A percentile compares a stretch with the other conserved stretches of the same genome.
Evolutionary conservation across 2,797 vertebrate species (phyloP).

Genomic region (Cheirogaleus major): DNA sequence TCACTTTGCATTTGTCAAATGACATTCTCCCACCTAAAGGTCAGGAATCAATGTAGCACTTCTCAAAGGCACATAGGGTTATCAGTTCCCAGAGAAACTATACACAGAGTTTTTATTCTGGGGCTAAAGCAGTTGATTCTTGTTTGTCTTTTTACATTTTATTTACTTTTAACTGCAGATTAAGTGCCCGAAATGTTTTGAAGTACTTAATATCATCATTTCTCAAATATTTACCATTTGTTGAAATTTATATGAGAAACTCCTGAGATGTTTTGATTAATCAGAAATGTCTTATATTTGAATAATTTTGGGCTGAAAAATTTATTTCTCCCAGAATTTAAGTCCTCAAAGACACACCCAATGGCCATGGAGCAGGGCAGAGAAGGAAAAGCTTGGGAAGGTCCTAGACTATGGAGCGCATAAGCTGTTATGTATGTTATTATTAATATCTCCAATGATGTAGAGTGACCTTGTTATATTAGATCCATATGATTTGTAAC

Average conservation of each 20-base stretch:
- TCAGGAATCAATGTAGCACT: neutral
- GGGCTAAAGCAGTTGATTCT: neutral
- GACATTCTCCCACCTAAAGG: neutral
- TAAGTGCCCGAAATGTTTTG: neutral
- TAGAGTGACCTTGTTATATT: neutral
- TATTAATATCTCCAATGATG: too few relatives aligned
- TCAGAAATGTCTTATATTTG: conserved; percentile 7
- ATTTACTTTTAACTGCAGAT: neutral
- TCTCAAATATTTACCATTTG: conserved; percentile 17
- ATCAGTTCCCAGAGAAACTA: neutral
- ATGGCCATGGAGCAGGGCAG: neutral
- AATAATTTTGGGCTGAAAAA: neutral
- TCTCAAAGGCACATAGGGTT: neutral
- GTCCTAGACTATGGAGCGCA: too few relatives aligned
- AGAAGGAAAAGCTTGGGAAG: neutral
- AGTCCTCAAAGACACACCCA: neutral
- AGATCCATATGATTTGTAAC: neutral
- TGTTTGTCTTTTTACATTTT: neutral
- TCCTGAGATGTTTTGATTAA: neutral
- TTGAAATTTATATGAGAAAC: conserved; percentile 9
- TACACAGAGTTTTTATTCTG: neutral
- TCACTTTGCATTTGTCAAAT: neutral
- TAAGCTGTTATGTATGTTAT: too few relatives aligned
- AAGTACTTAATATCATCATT: neutral
- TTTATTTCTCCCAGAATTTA: neutral